Conservation (phyloP, 2,797 vertebrate genomes). For the Carapus acus region DNA sequence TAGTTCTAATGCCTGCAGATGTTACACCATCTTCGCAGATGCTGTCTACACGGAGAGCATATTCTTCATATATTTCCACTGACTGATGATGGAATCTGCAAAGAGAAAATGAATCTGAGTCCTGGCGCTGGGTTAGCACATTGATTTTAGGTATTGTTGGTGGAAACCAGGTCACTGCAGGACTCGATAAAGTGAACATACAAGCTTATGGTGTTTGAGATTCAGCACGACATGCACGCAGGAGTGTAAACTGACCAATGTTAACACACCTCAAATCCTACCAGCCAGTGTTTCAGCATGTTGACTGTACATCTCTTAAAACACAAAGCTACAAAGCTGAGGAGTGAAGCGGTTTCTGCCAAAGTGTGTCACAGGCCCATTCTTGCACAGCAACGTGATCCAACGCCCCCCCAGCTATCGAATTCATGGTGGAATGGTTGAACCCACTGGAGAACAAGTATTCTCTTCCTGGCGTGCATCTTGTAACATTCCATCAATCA, state of each 20-base stretch:
- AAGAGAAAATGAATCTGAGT: constrained; percentile 22
- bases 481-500: too few species aligned
- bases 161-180: constrained; percentile 52
- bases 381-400: too few species aligned
- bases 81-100: neutral
- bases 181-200: constrained; percentile 62
- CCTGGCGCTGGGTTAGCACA: constrained; percentile 51
- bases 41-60: neutral
- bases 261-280: neutral
- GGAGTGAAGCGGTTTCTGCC: constrained; percentile 69
- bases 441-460: too few species aligned
- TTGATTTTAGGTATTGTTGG: constrained; percentile 60
- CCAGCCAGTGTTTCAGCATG: too few species aligned
- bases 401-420: too few species aligned
- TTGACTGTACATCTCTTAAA: constrained; percentile 66
- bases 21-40: neutral
- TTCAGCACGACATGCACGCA: neutral
- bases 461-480: too few species aligned
- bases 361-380: constrained; percentile 63
- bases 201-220: constrained; percentile 1
- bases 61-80: neutral
- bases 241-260: neutral
- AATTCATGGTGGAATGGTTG: too few species aligned
- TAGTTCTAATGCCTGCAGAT: constrained; percentile 10
- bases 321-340: constrained; percentile 70